phyloP scores from a whole-genome alignment of 2,888 invertebrate genomes.

The Willowsia nigromaculata region DNA sequence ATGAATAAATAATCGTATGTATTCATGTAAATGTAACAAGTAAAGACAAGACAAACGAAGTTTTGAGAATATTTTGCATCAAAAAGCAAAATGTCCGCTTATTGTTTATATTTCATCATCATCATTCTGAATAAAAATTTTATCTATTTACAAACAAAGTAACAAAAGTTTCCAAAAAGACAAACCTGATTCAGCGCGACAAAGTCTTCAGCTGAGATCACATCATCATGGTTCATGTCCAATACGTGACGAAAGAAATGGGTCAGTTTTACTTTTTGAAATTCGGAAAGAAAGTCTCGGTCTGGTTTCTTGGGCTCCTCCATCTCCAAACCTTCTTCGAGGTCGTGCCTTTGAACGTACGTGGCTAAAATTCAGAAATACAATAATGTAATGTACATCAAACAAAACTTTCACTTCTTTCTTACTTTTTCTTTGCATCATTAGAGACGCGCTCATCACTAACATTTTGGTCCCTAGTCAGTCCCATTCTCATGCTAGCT shows the following conservation, averaged over 20 bases:
- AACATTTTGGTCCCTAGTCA: not conserved
- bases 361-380: slow-evolving; percentile 83
- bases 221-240: slow-evolving; percentile 87
- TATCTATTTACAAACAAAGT: not conserved
- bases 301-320: slow-evolving; percentile 76
- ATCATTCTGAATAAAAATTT: slow-evolving; percentile 27
- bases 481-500: not conserved
- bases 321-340: slow-evolving; percentile 78
- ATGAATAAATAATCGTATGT: not conserved
- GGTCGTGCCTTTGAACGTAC: slow-evolving; percentile 86
- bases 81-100: not conserved
- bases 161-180: not conserved
- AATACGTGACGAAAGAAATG: slow-evolving; percentile 87
- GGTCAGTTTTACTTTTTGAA: slow-evolving; percentile 86
- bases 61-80: not conserved
- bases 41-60: slow-evolving; percentile 2
- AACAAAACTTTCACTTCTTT: not conserved
- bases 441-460: not conserved
- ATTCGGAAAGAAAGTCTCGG: slow-evolving; percentile 79
- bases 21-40: slow-evolving; percentile 1
- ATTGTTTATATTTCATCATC: slow-evolving; percentile 25
- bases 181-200: slow-evolving; percentile 85
- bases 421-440: not conserved
- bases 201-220: slow-evolving; percentile 86
- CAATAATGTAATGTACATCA: not conserved